These are phyloP conservation scores for Parasteatoda lunata DNA, from an alignment of 2,888 invertebrate species.

Conservation along the genomic window DNA sequence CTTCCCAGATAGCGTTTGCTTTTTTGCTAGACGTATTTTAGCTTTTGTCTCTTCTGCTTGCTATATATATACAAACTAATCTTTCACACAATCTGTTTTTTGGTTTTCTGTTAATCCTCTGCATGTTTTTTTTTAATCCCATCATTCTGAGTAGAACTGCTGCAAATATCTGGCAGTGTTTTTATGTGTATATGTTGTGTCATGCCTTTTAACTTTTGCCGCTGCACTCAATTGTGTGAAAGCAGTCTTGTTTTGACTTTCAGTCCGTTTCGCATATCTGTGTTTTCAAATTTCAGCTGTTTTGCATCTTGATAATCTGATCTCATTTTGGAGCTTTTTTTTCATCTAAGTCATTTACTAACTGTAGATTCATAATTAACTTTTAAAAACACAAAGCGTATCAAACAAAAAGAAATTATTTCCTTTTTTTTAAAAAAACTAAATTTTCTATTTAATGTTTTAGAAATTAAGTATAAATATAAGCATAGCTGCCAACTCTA, in stretches of 20 bases:
- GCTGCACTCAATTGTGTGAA: background rate
- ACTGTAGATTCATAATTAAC: too few relatives aligned
- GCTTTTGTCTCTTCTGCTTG: constrained; percentile 63
- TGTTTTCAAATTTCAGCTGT: too few relatives aligned
- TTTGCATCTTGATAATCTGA: too few relatives aligned
- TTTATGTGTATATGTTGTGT: constrained; percentile 31
- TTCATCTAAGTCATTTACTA: too few relatives aligned
- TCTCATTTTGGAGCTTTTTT: too few relatives aligned
- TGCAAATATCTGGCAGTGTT: constrained; percentile 9
- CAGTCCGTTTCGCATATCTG: too few relatives aligned
- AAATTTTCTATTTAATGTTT: too few relatives aligned
- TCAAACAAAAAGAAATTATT: too few relatives aligned
- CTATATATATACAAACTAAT: constrained; percentile 20
- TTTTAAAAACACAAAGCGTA: too few relatives aligned
- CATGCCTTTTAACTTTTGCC: constrained; percentile 16
- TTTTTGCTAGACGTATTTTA: constrained; percentile 61
- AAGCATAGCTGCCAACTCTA: too few relatives aligned
- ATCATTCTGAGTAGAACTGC: constrained; percentile 54
- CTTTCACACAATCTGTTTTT: constrained; percentile 48
- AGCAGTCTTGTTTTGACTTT: background rate
- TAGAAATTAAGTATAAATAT: too few relatives aligned
- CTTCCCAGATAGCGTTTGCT: constrained; percentile 58
- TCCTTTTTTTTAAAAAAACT: too few relatives aligned
- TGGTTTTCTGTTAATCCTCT: constrained; percentile 49
- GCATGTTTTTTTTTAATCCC: constrained; percentile 57